Percentiles rank a stretch among this genome's conserved stretches.
These are phyloP conservation scores for Venusia cambrica DNA, from an alignment of 2,888 invertebrate genomes.

Conservation along the genomic window DNA sequence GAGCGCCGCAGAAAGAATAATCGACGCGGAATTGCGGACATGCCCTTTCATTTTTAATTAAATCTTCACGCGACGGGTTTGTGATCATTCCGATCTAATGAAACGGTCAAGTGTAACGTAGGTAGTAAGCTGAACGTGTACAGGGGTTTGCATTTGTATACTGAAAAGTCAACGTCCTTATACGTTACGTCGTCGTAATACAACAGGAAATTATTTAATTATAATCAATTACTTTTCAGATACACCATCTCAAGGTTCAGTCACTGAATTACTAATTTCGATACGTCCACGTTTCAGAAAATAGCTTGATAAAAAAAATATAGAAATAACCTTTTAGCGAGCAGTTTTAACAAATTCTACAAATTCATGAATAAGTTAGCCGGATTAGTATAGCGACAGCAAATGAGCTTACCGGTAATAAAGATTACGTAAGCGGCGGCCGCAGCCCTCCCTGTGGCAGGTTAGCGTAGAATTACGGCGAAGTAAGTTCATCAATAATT, in stretches of 20 bases:
- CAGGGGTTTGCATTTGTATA: constrained; percentile 22
- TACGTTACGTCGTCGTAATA: constrained; percentile 17
- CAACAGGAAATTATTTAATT: constrained; percentile 1
- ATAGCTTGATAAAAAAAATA: constrained; percentile 10
- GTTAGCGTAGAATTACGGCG: constrained; percentile 22
- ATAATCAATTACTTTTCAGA: no score
- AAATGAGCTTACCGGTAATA: constrained; percentile 31
- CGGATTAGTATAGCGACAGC: constrained; percentile 27
- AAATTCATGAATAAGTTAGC: constrained; percentile 23
- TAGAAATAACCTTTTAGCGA: constrained; percentile 7
- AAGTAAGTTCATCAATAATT: constrained; percentile 20
- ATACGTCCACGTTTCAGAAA: no score
- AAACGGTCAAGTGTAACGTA: constrained; percentile 37
- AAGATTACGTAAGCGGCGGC: constrained; percentile 36
- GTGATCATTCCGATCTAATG: constrained; percentile 38
- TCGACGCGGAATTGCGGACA: constrained; percentile 51
- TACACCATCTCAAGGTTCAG: no score
- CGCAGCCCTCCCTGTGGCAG: constrained; percentile 30
- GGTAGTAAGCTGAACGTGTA: constrained; percentile 23
- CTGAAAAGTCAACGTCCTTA: constrained; percentile 27
- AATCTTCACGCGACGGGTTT: constrained; percentile 44
- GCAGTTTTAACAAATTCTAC: no score
- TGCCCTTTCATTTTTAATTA: constrained; percentile 57
- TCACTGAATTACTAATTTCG: no score
- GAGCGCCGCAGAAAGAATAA: constrained; percentile 55